Conservation (phyloP, 2,888 invertebrate species). For the Rotaria macrura region DNA sequence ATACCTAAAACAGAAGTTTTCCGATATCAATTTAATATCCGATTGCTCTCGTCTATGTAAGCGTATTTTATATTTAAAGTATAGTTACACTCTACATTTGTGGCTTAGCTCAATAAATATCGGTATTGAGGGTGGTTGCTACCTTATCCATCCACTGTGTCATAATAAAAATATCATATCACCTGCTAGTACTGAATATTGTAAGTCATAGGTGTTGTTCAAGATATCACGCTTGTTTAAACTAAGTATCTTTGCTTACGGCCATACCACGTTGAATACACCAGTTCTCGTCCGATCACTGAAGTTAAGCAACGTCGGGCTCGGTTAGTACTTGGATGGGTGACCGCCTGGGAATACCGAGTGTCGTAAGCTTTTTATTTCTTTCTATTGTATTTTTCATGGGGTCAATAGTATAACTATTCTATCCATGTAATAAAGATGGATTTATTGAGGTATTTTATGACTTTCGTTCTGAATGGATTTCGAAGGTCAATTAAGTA, state of each 20-base stretch:
- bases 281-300: conserved; percentile 13
- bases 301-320: conserved; percentile 1
- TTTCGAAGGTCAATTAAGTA: not conserved
- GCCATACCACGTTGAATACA: conserved; percentile 6
- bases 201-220: rapidly evolving
- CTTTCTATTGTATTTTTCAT: not conserved
- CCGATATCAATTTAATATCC: too few relatives aligned
- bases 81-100: too few relatives aligned
- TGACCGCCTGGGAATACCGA: conserved; percentile 15
- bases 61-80: too few relatives aligned
- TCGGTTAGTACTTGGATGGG: conserved; percentile 11
- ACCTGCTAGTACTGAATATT: not conserved
- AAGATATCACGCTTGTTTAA: not conserved
- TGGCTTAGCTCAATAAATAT: too few relatives aligned
- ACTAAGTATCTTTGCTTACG: not conserved
- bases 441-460: too few relatives aligned
- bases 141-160: too few relatives aligned
- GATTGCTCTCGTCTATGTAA: too few relatives aligned
- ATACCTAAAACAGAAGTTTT: not conserved
- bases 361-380: not conserved
- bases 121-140: too few relatives aligned
- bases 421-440: too few relatives aligned
- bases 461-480: too few relatives aligned
- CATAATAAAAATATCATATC: too few relatives aligned
- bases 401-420: too few relatives aligned